These are phyloP conservation scores for Tamandua tetradactyla DNA, from an alignment of 2,797 vertebrate genomes.

Conservation along the genomic window DNA sequence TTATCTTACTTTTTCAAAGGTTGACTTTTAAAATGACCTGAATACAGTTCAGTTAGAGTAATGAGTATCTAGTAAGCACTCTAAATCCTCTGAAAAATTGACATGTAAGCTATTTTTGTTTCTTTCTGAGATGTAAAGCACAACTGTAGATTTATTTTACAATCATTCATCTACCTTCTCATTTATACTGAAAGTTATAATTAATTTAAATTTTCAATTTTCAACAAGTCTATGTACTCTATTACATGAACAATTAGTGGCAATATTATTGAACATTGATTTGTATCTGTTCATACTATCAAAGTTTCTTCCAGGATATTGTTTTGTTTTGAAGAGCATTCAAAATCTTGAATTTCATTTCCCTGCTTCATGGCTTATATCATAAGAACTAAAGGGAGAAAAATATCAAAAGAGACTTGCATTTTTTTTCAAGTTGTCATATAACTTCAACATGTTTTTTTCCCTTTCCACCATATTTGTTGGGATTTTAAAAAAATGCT, in stretches of 20 bases:
- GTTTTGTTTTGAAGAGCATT: conserved; percentile 6
- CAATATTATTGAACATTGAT: not conserved
- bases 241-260: not conserved
- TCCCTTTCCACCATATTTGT: not conserved
- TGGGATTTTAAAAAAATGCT: not conserved
- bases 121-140: conserved; percentile 5
- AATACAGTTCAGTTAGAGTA: conserved; percentile 57
- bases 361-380: not conserved
- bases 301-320: not conserved
- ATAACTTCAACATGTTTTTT: not conserved
- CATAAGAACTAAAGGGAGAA: not conserved
- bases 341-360: not conserved
- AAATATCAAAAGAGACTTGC: not conserved
- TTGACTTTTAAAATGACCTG: conserved; percentile 41
- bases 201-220: conserved; percentile 2
- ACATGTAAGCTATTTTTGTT: not conserved
- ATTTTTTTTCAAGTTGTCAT: not conserved
- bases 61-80: not conserved
- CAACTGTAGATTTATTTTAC: not conserved
- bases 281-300: not conserved
- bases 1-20: conserved; percentile 41
- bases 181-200: not conserved
- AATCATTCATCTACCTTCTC: not conserved
- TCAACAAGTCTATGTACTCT: not conserved
- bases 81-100: conserved; percentile 18